Conservation (phyloP, 2,113 vertebrate genomes). For the Mugil cephalus region DNA sequence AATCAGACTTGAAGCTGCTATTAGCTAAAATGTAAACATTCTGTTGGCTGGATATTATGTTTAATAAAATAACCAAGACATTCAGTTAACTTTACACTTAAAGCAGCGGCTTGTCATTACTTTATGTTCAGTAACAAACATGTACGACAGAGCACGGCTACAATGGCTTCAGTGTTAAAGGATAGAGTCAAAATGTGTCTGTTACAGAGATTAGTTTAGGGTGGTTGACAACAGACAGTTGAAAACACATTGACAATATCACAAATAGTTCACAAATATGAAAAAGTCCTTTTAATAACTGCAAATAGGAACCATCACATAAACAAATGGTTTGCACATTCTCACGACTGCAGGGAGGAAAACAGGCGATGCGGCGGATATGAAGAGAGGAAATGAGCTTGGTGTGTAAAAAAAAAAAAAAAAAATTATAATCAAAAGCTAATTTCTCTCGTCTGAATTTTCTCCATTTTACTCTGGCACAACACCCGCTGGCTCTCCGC, state of each 20-base stretch:
- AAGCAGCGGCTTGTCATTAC: too few species aligned
- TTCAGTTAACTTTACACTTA: too few species aligned
- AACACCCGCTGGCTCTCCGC: neutral
- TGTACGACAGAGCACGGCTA: too few species aligned
- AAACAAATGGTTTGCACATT: neutral
- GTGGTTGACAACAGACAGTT: neutral
- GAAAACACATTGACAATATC: neutral
- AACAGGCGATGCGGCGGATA: neutral
- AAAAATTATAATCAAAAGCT: constrained; percentile 2
- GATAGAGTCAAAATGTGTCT: neutral
- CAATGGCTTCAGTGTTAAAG: too few species aligned
- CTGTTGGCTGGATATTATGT: too few species aligned
- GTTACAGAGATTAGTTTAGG: neutral
- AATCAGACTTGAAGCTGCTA: too few species aligned
- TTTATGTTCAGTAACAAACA: too few species aligned
- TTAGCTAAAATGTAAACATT: too few species aligned
- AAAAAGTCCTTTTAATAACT: neutral
- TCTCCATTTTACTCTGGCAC: constrained; percentile 12
- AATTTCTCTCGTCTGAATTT: constrained; percentile 1
- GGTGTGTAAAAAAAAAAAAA: constrained; percentile 10
- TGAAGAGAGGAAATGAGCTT: constrained; percentile 12
- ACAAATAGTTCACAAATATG: neutral
- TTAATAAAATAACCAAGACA: too few species aligned
- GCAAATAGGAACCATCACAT: neutral
- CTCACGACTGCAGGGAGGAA: neutral